These are phyloP conservation scores for Rhincodon typus DNA, from an alignment of 2,797 vertebrate species.

Conservation along the genomic window DNA sequence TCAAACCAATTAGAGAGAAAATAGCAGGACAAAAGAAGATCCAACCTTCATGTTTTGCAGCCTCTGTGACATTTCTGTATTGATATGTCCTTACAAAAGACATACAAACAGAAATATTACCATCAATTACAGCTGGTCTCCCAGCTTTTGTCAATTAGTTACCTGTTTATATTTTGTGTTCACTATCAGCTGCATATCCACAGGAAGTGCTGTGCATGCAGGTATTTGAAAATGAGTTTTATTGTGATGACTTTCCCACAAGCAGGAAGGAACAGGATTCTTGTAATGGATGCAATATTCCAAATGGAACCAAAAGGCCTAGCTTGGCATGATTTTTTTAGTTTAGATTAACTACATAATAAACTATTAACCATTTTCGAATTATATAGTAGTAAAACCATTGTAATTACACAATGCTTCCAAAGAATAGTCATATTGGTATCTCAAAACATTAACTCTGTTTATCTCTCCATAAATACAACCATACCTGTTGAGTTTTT, in stretches of 20 bases:
- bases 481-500: no score
- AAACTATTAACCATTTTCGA: not conserved
- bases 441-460: no score
- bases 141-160: not conserved
- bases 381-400: not conserved
- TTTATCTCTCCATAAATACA: no score
- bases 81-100: not conserved
- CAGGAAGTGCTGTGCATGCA: not conserved
- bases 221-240: not conserved
- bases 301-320: not conserved
- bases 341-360: not conserved
- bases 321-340: not conserved
- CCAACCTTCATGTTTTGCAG: not conserved
- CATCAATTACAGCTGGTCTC: not conserved
- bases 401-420: not conserved
- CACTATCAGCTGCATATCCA: not conserved
- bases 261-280: not conserved
- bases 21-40: not conserved
- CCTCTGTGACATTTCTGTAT: not conserved
- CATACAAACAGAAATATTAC: not conserved
- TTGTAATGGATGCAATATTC: not conserved
- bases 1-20: not conserved
- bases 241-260: not conserved
- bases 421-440: not conserved
- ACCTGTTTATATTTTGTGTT: not conserved